phyloP scores from a whole-genome alignment of 1,140 invertebrate genomes.

The Periplaneta americana region DNA sequence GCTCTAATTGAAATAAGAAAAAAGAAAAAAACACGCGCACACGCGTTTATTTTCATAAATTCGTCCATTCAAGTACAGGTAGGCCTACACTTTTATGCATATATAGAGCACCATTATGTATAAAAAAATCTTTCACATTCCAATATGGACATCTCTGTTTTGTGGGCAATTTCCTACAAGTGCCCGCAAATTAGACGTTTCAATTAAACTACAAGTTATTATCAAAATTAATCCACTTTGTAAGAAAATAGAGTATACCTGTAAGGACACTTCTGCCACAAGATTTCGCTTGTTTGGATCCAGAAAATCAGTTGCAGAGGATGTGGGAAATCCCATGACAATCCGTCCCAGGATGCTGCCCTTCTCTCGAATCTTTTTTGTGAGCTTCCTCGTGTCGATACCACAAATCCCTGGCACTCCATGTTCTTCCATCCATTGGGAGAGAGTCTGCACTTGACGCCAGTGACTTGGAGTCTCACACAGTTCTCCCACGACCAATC shows the following conservation, averaged over 20 bases:
- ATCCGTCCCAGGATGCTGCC: conserved; percentile 81
- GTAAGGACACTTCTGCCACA: conserved; percentile 84
- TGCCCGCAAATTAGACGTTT: too few species aligned
- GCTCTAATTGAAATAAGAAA: too few species aligned
- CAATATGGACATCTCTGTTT: too few species aligned
- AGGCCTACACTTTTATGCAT: too few species aligned
- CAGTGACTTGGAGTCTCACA: conserved; percentile 87
- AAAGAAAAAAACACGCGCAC: too few species aligned
- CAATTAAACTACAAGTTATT: too few species aligned
- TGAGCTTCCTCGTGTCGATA: conserved; percentile 86
- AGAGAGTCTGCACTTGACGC: conserved; percentile 70
- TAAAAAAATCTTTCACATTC: too few species aligned
- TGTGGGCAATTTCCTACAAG: too few species aligned
- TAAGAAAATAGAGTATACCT: conserved; percentile 46
- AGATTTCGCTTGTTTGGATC: conserved; percentile 89
- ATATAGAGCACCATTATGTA: too few species aligned
- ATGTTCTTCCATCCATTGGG: conserved; percentile 75
- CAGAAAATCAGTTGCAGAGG: conserved; percentile 37
- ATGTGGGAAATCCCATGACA: conserved; percentile 44
- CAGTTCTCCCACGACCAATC: conserved; percentile 85
- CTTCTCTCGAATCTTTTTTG: conserved; percentile 78
- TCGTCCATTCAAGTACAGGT: too few species aligned
- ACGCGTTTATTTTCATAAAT: too few species aligned
- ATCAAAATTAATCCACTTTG: too few species aligned
- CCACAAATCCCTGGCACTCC: conserved; percentile 82